phyloP scores from a whole-genome alignment of 2,888 invertebrate genomes.

The Drosophila pseudotalamancana region DNA sequence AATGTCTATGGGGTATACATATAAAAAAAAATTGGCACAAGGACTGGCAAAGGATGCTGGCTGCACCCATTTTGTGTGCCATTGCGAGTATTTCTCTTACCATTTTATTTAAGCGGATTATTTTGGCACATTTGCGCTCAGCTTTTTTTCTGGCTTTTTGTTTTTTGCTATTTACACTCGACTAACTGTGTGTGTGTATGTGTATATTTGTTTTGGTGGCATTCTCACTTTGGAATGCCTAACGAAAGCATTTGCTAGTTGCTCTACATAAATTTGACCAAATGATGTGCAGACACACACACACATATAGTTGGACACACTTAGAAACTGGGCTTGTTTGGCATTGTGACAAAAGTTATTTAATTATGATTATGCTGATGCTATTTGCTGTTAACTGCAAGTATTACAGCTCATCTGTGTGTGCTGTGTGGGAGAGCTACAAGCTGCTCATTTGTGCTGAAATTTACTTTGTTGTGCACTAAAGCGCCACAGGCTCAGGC shows the following conservation, averaged over 20 bases:
- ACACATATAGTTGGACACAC: constrained; percentile 7
- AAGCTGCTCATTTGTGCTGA: constrained; percentile 67
- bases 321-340: constrained; percentile 44
- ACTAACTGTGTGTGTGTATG: constrained; percentile 2
- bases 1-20: constrained; percentile 15
- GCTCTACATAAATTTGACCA: constrained; percentile 67
- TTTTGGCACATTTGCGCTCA: constrained; percentile 70
- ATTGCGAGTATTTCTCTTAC: constrained; percentile 60
- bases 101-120: constrained; percentile 79
- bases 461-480: constrained; percentile 77
- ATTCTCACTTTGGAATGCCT: constrained; percentile 63
- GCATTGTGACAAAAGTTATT: constrained; percentile 76
- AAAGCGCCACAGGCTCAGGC: constrained; percentile 66
- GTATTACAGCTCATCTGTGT: constrained; percentile 47
- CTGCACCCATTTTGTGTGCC: constrained; percentile 57
- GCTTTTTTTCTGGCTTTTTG: too few species aligned
- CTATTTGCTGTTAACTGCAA: constrained; percentile 43
- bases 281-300: constrained; percentile 63
- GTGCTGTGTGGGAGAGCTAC: constrained; percentile 20
- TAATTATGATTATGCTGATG: constrained; percentile 74
- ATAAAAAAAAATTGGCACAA: constrained; percentile 56
- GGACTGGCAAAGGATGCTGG: constrained; percentile 57
- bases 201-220: constrained; percentile 26
- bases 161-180: constrained; percentile 12
- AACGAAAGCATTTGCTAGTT: constrained; percentile 63